phyloP scores from a whole-genome alignment of 2,113 vertebrate species.

The Desmodus rotundus region DNA sequence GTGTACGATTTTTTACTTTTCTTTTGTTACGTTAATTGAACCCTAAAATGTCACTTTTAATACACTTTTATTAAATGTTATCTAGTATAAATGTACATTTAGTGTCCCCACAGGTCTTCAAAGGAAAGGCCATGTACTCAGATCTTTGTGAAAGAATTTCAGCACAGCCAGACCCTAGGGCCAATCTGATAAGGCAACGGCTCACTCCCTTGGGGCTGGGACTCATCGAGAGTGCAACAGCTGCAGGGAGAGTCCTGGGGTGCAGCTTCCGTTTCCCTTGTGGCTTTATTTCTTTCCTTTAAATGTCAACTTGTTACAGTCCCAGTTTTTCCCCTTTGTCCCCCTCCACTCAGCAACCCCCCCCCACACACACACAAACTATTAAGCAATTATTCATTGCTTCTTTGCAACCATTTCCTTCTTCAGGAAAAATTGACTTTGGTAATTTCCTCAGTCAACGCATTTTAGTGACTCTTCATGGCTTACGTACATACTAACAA shows the following conservation, averaged over 20 bases:
- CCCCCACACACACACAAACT: not conserved
- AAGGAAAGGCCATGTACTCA: not conserved
- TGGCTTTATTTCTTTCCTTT: not conserved
- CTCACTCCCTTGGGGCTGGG: not conserved
- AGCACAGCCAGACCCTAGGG: not conserved
- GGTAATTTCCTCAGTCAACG: slow-evolving; percentile 10
- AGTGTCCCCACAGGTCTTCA: not conserved
- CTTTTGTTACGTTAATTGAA: slow-evolving; percentile 7
- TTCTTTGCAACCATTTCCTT: slow-evolving; percentile 7
- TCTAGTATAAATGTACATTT: slow-evolving; percentile 14
- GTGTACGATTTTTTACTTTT: not conserved
- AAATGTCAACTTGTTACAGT: no score
- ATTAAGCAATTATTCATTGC: not conserved
- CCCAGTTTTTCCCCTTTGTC: no score
- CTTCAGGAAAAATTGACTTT: not conserved
- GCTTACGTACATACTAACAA: not conserved
- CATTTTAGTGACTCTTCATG: slow-evolving; percentile 1
- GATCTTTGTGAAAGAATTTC: not conserved
- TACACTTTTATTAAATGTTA: not conserved
- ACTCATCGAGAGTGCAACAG: not conserved
- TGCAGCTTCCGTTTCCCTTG: not conserved
- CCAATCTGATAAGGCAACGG: not conserved
- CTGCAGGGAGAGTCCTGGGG: not conserved
- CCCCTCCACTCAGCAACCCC: no score
- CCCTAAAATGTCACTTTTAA: slow-evolving; percentile 38